These are phyloP conservation scores for Drosophila tsacasi DNA, from an alignment of 1,140 invertebrate genomes.

Conservation along the genomic window DNA sequence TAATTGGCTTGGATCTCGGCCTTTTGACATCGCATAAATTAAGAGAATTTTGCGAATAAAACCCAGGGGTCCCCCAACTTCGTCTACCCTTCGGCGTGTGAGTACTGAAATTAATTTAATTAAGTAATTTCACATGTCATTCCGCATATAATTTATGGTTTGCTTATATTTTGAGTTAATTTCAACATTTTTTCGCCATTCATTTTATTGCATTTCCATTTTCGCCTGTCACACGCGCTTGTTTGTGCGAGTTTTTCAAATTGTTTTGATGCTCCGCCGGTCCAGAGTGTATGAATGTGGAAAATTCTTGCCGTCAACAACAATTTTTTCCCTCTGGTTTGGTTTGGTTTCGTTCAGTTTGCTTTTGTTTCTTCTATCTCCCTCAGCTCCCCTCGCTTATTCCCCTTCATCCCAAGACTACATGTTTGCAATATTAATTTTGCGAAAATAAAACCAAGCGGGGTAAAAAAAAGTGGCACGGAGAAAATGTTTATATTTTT, in stretches of 20 bases:
- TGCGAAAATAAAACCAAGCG: slow-evolving; percentile 28
- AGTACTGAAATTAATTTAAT: slow-evolving; percentile 70
- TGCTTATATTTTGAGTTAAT: slow-evolving; percentile 72
- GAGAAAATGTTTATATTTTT: slow-evolving; percentile 51
- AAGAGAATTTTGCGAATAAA: slow-evolving; percentile 52
- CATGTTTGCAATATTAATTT: slow-evolving; percentile 66
- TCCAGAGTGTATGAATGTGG: slow-evolving; percentile 40
- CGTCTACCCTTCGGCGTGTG: background rate
- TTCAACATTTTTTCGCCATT: slow-evolving; percentile 47
- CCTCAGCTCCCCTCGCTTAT: background rate
- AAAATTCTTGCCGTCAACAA: slow-evolving; percentile 47
- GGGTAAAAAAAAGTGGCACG: slow-evolving; percentile 6
- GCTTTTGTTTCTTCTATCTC: slow-evolving; percentile 5
- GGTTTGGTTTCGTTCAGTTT: slow-evolving; percentile 14
- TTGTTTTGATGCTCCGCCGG: slow-evolving; percentile 65
- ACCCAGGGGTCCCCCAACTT: background rate
- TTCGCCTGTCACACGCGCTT: slow-evolving; percentile 44
- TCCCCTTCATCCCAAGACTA: background rate
- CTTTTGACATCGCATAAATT: slow-evolving; percentile 62
- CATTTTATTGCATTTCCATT: slow-evolving; percentile 39
- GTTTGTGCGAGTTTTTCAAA: slow-evolving; percentile 62
- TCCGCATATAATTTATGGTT: slow-evolving; percentile 68
- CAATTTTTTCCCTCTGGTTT: slow-evolving; percentile 39
- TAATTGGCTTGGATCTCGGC: slow-evolving; percentile 57
- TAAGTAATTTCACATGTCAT: slow-evolving; percentile 79